A percentile compares a stretch with the other conserved stretches of the same genome.
Evolutionary conservation across 2,113 vertebrate species (phyloP).

Genomic region (Hippopotamus amphibius): DNA sequence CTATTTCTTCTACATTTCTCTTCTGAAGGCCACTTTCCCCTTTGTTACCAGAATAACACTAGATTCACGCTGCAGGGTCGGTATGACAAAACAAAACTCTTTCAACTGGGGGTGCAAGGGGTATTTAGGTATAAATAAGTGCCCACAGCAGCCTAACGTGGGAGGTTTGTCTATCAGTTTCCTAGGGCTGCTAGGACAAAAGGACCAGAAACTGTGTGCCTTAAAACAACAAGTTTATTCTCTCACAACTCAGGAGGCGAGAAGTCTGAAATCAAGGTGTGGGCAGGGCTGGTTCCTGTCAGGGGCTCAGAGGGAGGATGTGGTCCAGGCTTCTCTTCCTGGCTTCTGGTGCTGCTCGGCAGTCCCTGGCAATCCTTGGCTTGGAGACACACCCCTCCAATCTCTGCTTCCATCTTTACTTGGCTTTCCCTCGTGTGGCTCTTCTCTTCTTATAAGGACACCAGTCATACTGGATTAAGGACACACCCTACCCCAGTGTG

Average conservation of each 20-base stretch:
- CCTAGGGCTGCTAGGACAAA: background rate
- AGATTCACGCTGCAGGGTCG: background rate
- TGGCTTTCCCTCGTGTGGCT: background rate
- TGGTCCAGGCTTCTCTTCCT: background rate
- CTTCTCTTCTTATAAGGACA: background rate
- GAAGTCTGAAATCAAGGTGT: background rate
- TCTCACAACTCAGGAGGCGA: background rate
- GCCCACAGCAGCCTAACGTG: background rate
- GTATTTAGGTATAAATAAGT: too few species aligned
- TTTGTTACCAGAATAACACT: background rate
- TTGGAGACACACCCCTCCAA: background rate
- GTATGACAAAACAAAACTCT: background rate
- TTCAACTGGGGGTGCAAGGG: accelerated
- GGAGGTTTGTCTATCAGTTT: too few species aligned
- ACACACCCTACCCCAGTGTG: accelerated
- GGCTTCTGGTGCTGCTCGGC: background rate
- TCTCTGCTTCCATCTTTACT: background rate
- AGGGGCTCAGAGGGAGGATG: too few species aligned
- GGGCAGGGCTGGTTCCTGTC: background rate
- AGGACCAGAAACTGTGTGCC: background rate
- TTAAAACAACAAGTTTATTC: too few species aligned
- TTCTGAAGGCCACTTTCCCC: background rate
- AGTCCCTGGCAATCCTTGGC: too few species aligned
- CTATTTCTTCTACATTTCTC: background rate
- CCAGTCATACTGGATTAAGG: background rate